Evolutionary conservation across 2,888 invertebrate genomes (phyloP).

Genomic region (Notodonta ziczac): DNA sequence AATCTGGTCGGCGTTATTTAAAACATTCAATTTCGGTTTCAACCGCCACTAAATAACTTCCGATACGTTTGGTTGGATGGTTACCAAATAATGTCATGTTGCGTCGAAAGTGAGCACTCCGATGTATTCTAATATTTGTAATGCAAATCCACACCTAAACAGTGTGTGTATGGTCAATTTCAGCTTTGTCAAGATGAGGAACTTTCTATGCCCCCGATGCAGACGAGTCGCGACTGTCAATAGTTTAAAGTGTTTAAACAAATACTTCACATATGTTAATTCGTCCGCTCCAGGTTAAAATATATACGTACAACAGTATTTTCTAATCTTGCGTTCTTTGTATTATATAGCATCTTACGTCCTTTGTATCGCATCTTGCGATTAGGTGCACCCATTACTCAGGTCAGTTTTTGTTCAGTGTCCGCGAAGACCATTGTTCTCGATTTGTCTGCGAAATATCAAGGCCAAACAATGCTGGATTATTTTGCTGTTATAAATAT

Average conservation of each 20-base stretch:
- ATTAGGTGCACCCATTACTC: constrained; percentile 19
- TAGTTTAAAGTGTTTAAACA: constrained; percentile 47
- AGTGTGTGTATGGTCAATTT: constrained; percentile 66
- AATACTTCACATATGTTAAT: constrained; percentile 67
- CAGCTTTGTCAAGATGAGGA: constrained; percentile 67
- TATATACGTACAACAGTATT: constrained; percentile 42
- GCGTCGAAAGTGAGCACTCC: constrained; percentile 55
- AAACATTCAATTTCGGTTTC: constrained; percentile 38
- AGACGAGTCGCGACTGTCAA: constrained; percentile 62
- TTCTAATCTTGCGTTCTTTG: constrained; percentile 45
- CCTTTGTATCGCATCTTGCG: constrained; percentile 19
- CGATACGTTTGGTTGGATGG: constrained; percentile 41
- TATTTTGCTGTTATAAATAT: constrained; percentile 49
- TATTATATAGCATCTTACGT: constrained; percentile 19
- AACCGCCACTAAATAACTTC: constrained; percentile 32
- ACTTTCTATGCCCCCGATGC: constrained; percentile 76
- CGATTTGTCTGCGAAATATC: constrained; percentile 48
- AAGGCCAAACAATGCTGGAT: constrained; percentile 57
- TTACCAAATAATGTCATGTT: constrained; percentile 49
- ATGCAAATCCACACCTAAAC: constrained; percentile 69
- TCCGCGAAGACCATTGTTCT: constrained; percentile 40
- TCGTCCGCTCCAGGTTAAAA: constrained; percentile 41
- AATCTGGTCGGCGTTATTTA: constrained; percentile 20
- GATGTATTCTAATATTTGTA: constrained; percentile 58
- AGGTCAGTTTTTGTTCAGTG: constrained; percentile 36